phyloP scores from a whole-genome alignment of 2,797 vertebrate genomes.

The Acanthis flammea region DNA sequence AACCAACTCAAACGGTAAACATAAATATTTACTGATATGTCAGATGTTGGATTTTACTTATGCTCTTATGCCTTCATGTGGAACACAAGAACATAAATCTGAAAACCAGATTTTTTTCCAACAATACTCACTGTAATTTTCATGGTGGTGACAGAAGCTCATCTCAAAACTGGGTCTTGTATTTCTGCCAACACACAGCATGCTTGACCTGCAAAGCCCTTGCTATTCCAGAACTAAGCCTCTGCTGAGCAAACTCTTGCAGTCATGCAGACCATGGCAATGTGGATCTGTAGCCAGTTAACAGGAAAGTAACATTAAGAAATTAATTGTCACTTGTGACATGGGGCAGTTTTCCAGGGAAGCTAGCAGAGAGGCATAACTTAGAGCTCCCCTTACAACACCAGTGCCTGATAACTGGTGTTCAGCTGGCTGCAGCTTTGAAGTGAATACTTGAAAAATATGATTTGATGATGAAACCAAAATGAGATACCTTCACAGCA shows the following conservation, averaged over 20 bases:
- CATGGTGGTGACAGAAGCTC: background rate
- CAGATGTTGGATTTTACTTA: background rate
- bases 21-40: background rate
- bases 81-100: background rate
- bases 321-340: background rate
- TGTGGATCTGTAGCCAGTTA: background rate
- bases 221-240: conserved; percentile 20
- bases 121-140: background rate
- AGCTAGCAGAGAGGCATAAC: background rate
- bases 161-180: conserved; percentile 12
- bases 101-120: background rate
- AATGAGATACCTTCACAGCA: background rate
- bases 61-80: background rate
- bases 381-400: background rate
- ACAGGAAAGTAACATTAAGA: background rate
- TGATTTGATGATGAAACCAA: background rate
- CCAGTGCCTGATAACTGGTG: background rate
- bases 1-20: background rate
- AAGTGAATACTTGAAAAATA: background rate
- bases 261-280: background rate
- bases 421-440: background rate
- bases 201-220: conserved; percentile 45
- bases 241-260: background rate
- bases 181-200: conserved; percentile 26
- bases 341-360: background rate